Evolutionary conservation across 1,140 invertebrate genomes (phyloP).

Genomic region (Sitophilus oryzae): DNA sequence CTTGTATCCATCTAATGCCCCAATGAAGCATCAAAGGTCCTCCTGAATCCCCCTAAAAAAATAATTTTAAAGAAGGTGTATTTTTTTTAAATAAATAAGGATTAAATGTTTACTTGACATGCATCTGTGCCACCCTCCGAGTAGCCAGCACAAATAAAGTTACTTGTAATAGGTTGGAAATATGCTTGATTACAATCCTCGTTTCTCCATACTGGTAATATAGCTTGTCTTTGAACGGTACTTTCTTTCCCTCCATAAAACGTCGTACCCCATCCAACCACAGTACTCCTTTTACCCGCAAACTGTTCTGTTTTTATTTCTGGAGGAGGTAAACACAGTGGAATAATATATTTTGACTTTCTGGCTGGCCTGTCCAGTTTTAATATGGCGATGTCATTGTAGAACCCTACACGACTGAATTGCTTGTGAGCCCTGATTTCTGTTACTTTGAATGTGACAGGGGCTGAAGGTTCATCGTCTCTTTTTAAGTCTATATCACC

Average conservation of each 20-base stretch:
- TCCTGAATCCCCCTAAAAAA: constrained; percentile 63
- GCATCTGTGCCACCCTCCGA: constrained; percentile 86
- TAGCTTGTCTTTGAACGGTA: constrained; percentile 72
- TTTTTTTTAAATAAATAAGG: no score
- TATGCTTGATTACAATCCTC: constrained; percentile 85
- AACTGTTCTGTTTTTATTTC: constrained; percentile 55
- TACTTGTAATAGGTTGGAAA: constrained; percentile 85
- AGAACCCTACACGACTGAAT: constrained; percentile 80
- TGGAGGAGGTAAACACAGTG: constrained; percentile 73
- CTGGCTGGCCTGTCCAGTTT: constrained; percentile 66
- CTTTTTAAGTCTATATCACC: constrained; percentile 81
- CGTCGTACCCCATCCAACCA: constrained; percentile 88
- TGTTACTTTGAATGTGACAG: constrained; percentile 68
- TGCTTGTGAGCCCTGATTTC: constrained; percentile 73
- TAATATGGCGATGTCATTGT: constrained; percentile 86
- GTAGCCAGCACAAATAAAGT: constrained; percentile 87
- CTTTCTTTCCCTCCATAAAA: constrained; percentile 81
- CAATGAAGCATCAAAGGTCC: constrained; percentile 78
- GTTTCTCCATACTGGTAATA: constrained; percentile 85
- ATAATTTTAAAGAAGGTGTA: no score
- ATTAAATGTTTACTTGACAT: constrained; percentile 64
- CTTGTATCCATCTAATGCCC: constrained; percentile 72
- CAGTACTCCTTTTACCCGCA: constrained; percentile 68
- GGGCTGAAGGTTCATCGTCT: constrained; percentile 73
- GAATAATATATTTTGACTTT: constrained; percentile 77